phyloP scores from a whole-genome alignment of 2,113 vertebrate species.

The Helogale parvula region DNA sequence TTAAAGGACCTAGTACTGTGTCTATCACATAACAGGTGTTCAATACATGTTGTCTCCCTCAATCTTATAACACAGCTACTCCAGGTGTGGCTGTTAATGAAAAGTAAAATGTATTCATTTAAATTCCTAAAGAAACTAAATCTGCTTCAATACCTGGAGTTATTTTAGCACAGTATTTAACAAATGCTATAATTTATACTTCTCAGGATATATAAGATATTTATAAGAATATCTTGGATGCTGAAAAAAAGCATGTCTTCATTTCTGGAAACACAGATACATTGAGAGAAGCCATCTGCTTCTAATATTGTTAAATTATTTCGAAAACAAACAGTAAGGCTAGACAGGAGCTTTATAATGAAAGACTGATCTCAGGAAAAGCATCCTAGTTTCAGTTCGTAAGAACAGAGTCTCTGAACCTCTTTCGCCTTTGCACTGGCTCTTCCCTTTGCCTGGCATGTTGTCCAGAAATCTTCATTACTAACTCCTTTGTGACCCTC shows the following conservation, averaged over 20 bases:
- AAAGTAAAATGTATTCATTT: neutral
- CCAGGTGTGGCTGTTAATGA: neutral
- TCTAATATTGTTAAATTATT: slow-evolving; percentile 3
- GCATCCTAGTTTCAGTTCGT: neutral
- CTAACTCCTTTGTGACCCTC: neutral
- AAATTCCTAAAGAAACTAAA: neutral
- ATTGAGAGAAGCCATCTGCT: neutral
- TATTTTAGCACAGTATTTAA: neutral
- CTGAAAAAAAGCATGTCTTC: neutral
- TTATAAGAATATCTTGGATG: neutral
- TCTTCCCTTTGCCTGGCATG: neutral
- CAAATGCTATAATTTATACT: neutral
- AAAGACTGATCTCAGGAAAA: slow-evolving; percentile 25
- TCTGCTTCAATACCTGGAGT: neutral
- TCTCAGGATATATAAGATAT: neutral
- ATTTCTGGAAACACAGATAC: neutral
- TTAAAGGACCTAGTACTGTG: neutral
- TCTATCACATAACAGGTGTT: neutral
- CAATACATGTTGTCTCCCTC: neutral
- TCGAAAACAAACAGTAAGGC: neutral
- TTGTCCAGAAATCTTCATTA: neutral
- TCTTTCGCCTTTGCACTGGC: neutral
- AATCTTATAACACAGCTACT: neutral
- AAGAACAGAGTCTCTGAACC: neutral
- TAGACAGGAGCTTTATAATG: neutral